Percentiles rank a stretch among this genome's conserved stretches.
These are phyloP conservation scores for Brachypterus glaber DNA, from an alignment of 2,888 invertebrate genomes.

Conservation along the genomic window DNA sequence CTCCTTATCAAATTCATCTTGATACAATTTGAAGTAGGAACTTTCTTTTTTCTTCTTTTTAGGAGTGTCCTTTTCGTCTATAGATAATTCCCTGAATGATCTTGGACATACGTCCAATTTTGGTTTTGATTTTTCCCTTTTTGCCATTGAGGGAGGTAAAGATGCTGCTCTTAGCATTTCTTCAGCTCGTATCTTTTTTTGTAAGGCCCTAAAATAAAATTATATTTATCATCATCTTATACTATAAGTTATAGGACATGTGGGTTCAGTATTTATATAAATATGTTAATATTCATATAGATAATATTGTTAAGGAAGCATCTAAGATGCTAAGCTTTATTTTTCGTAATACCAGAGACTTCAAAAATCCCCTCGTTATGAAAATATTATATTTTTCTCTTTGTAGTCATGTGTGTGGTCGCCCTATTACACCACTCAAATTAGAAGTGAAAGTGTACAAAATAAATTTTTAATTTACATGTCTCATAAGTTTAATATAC, in stretches of 20 bases:
- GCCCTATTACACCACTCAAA: neutral
- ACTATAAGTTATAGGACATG: too few relatives aligned
- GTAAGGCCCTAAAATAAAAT: constrained; percentile 44
- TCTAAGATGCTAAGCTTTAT: too few relatives aligned
- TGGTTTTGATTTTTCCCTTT: constrained; percentile 43
- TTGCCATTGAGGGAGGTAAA: constrained; percentile 59
- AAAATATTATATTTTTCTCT: too few relatives aligned
- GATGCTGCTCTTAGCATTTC: constrained; percentile 57
- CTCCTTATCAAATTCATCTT: constrained; percentile 36
- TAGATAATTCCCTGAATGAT: constrained; percentile 28
- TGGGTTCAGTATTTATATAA: too few relatives aligned
- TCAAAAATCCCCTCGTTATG: too few relatives aligned
- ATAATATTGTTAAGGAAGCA: too few relatives aligned
- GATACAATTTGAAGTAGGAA: constrained; percentile 35
- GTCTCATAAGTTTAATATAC: too few relatives aligned
- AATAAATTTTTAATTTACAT: too few relatives aligned
- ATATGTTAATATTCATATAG: too few relatives aligned
- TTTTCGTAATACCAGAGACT: too few relatives aligned
- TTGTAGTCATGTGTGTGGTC: too few relatives aligned
- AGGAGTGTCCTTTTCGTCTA: constrained; percentile 21
- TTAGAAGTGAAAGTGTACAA: too few relatives aligned
- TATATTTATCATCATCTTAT: neutral
- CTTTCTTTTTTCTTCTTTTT: constrained; percentile 12
- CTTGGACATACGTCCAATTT: constrained; percentile 36
- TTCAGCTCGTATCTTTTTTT: constrained; percentile 58